phyloP scores from a whole-genome alignment of 2,888 invertebrate species.

The Aspidapion aeneum region DNA sequence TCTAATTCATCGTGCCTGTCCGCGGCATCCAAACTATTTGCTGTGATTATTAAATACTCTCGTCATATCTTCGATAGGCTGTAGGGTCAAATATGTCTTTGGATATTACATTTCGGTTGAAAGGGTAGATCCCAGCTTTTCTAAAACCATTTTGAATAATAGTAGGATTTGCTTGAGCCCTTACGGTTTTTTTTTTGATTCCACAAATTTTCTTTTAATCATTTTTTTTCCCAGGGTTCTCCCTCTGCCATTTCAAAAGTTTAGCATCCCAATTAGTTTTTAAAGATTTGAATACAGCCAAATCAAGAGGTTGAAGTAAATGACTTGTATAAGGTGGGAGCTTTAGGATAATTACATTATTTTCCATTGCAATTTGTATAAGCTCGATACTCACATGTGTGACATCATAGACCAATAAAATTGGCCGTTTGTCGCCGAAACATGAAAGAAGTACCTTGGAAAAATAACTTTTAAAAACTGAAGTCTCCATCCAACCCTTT shows the following conservation, averaged over 20 bases:
- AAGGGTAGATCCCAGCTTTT: slow-evolving; percentile 15
- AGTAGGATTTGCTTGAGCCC: slow-evolving; percentile 13
- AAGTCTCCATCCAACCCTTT: slow-evolving; percentile 36
- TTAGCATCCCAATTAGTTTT: slow-evolving; percentile 18
- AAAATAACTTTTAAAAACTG: slow-evolving; percentile 35
- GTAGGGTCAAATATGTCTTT: slow-evolving; percentile 21
- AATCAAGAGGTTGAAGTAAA: slow-evolving; percentile 20
- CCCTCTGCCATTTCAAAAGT: slow-evolving; percentile 19
- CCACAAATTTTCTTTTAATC: slow-evolving; percentile 15
- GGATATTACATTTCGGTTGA: slow-evolving; percentile 15
- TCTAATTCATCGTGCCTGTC: not conserved
- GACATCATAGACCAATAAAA: slow-evolving; percentile 15
- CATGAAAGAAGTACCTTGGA: slow-evolving; percentile 25
- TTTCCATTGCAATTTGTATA: slow-evolving; percentile 6
- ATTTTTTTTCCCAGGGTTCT: slow-evolving; percentile 20
- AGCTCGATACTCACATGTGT: slow-evolving; percentile 11
- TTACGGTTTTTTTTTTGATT: slow-evolving; percentile 13
- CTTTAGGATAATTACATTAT: slow-evolving; percentile 17
- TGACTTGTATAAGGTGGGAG: slow-evolving; percentile 21
- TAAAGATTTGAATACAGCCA: slow-evolving; percentile 23
- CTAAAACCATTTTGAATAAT: slow-evolving; percentile 17
- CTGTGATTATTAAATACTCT: not conserved
- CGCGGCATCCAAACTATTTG: not conserved
- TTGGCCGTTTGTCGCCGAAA: slow-evolving; percentile 27
- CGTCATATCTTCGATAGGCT: slow-evolving; percentile 1